Evolutionary conservation across 2,113 vertebrate genomes (phyloP).

Genomic region (Sprattus sprattus): DNA sequence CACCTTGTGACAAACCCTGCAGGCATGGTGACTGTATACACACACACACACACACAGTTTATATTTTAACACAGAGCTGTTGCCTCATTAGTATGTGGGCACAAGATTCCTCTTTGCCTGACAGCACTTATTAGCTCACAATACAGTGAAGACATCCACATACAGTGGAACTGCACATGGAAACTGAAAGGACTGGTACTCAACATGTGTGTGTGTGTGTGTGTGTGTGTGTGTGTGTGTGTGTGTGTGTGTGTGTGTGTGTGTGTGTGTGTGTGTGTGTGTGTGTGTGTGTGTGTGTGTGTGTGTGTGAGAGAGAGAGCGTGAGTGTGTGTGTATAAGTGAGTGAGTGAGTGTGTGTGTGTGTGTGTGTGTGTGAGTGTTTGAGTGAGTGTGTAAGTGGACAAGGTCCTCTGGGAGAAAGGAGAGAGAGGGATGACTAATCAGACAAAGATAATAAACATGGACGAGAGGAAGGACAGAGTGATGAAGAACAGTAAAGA

Average conservation of each 20-base stretch:
- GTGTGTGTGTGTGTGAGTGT: no score
- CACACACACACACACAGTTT: constrained; percentile 14
- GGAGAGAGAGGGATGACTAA: no score
- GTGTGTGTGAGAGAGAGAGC: neutral
- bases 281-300: no score
- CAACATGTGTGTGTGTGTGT: neutral
- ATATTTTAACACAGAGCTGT: constrained; percentile 11
- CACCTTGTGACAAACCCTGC: neutral
- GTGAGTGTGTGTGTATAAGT: neutral
- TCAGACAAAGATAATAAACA: no score
- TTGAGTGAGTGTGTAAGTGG: no score
- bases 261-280: no score
- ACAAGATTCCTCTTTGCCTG: neutral
- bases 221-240: neutral
- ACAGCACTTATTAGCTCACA: neutral
- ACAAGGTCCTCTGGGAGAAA: no score
- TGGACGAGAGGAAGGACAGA: no score
- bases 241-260: neutral
- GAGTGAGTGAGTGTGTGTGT: no score
- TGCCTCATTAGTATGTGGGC: neutral
- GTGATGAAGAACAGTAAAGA: no score
- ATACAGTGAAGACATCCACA: neutral
- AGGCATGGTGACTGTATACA: neutral
- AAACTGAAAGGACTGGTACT: no score
- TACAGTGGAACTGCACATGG: neutral